phyloP scores from a whole-genome alignment of 2,888 invertebrate species.

The Dryococelus australis region DNA sequence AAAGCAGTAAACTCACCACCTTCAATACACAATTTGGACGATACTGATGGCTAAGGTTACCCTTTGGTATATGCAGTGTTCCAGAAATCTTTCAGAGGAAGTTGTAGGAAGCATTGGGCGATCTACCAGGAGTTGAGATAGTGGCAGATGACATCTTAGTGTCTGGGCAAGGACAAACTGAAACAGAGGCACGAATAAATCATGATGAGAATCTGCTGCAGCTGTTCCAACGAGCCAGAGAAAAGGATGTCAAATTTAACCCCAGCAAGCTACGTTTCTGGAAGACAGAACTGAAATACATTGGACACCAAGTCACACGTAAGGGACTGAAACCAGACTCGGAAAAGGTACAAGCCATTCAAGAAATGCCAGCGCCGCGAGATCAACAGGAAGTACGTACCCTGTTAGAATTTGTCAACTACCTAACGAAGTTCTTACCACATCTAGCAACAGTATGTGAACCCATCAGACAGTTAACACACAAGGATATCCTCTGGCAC shows the following conservation, averaged over 20 bases:
- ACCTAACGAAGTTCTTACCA: too few species aligned
- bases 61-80: neutral
- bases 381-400: neutral
- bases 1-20: neutral
- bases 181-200: neutral
- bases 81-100: neutral
- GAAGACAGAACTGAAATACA: neutral
- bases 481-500: neutral
- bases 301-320: neutral
- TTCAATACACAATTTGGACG: neutral
- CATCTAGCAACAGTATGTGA: neutral
- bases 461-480: constrained; percentile 1
- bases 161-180: neutral
- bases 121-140: neutral
- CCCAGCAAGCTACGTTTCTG: neutral
- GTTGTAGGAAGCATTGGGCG: neutral
- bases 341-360: neutral
- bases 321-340: neutral
- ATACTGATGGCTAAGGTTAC: neutral
- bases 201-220: neutral
- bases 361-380: neutral
- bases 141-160: constrained; percentile 17
- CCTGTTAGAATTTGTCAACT: neutral
- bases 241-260: neutral
- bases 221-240: neutral